These are phyloP conservation scores for Nanger granti DNA, from an alignment of 2,113 vertebrate genomes.

Conservation along the genomic window DNA sequence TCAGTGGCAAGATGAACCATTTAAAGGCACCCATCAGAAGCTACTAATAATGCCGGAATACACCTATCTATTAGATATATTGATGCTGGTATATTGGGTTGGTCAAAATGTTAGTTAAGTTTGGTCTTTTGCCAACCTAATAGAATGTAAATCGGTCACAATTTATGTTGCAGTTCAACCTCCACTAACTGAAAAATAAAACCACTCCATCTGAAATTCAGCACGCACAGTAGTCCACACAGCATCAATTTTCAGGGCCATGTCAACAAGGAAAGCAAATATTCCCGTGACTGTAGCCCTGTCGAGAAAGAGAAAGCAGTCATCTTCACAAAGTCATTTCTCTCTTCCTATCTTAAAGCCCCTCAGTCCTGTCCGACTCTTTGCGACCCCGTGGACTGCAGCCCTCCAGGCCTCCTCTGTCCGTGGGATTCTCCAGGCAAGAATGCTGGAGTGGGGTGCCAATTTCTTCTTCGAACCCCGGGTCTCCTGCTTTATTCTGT, in stretches of 20 bases:
- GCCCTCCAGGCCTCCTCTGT: neutral
- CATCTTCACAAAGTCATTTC: neutral
- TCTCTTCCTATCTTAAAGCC: fast-evolving
- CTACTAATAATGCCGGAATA: neutral
- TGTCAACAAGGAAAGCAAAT: neutral
- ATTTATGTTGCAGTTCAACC: too few species aligned
- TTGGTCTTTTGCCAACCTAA: fast-evolving
- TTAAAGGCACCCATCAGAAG: neutral
- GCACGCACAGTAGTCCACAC: fast-evolving
- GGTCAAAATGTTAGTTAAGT: neutral
- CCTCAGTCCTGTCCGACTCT: neutral
- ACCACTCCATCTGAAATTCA: neutral
- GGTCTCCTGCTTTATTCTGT: neutral
- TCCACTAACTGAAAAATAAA: neutral
- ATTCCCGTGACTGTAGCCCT: fast-evolving
- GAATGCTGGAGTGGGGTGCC: neutral
- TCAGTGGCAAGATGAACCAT: too few species aligned
- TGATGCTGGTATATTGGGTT: neutral
- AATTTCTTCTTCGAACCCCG: neutral
- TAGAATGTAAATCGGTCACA: neutral
- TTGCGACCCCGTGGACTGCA: fast-evolving
- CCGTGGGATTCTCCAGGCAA: neutral
- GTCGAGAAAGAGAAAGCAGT: neutral
- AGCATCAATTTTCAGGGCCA: neutral
- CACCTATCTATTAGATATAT: neutral